Base-by-base conservation (phyloP, 2,888 invertebrate species). In the Clistopyga incitator region DNA sequence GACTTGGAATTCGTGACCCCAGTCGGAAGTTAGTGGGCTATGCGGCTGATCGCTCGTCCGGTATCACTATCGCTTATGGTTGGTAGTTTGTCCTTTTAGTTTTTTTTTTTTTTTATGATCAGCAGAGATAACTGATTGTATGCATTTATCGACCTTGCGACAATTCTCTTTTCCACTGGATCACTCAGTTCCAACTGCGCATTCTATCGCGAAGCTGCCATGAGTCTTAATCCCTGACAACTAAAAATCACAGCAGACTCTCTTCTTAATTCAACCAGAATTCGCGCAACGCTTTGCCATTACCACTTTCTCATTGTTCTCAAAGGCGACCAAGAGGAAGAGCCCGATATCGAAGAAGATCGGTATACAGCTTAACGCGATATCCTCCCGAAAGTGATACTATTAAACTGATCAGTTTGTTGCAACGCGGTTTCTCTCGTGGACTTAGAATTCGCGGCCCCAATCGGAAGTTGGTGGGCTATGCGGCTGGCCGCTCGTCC, bases 351-450 rank as follows among this genome's bases (percentile, higher is more conserved):
- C 67, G 20, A 38, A 18, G 68, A 52, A 68, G 50, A 61, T 61
- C 34, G 45, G 29, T 50, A 29, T 70, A 67, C 65, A 68, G 56
- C 11, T 56, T 52, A n/a, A 42, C 23, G 15, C 38, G 71, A 61
- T 67, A 65, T 75, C 59, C 75, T 77, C 79, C 79, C 25, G 75
- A 61, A 77, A 84, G 78, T 85, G 82, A 84, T 82, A 82, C 82
- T 81, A 67, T 78, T 52, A 74, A 82, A 74, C 82, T 72, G 52
- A 45, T 61, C 59, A 78, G 68, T 84, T 81, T 78, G 45, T 42
- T 67, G 65, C 59, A 50, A 65, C 59, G 71, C 52, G 50, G 71
- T 80, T 72, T 56, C 72, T 59, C 72, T 59, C 45, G 20, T 45
- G 25, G 72, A 54, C 11, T 50, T 45, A 20, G 34, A 23, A 47